phyloP scores from a whole-genome alignment of 2,113 vertebrate genomes.

The Carlito syrichta region DNA sequence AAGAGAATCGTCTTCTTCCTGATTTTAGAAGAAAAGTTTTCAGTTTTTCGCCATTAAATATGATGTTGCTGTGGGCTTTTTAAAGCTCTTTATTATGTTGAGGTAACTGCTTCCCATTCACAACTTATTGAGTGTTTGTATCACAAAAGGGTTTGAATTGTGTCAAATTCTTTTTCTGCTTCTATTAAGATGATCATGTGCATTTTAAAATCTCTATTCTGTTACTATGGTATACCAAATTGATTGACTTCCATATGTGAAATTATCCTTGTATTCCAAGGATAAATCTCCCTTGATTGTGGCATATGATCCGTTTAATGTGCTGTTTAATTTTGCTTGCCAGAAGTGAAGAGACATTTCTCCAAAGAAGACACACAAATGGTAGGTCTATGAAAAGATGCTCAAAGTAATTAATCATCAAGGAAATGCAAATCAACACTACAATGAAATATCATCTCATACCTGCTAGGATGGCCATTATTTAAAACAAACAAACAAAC shows the following conservation, averaged over 20 bases:
- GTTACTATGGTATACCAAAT: background rate
- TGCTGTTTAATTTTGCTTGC: background rate
- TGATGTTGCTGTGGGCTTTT: background rate
- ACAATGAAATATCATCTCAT: background rate
- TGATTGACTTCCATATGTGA: background rate
- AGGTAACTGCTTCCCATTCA: background rate
- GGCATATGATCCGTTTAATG: background rate
- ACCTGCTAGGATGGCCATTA: background rate
- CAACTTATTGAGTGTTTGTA: background rate
- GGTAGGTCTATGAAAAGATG: background rate
- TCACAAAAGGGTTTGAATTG: background rate
- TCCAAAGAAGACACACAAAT: background rate
- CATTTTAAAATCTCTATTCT: background rate
- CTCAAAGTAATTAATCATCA: background rate
- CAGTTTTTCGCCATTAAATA: background rate
- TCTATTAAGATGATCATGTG: background rate
- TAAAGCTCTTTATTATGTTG: background rate
- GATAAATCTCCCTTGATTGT: background rate
- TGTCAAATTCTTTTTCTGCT: background rate
- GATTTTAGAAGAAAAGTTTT: background rate
- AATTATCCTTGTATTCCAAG: background rate
- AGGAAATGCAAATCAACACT: background rate
- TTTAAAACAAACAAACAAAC: background rate
- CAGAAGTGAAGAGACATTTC: too few species aligned
- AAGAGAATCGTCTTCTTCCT: background rate